These are phyloP conservation scores for Linyphia triangularis DNA, from an alignment of 2,888 invertebrate genomes.

Conservation along the genomic window DNA sequence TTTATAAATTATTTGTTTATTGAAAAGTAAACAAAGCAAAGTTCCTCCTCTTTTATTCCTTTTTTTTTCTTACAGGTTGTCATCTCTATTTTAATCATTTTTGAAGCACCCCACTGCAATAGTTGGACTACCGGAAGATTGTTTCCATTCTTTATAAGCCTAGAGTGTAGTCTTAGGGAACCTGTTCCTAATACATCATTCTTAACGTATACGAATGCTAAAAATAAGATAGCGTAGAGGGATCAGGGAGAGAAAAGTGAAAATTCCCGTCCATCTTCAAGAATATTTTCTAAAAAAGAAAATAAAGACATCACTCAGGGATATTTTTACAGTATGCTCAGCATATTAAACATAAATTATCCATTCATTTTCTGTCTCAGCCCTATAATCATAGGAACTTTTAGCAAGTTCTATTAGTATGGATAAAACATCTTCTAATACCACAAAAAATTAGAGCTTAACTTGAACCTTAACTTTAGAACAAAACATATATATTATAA, in stretches of 20 bases:
- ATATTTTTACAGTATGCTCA: constrained; percentile 2
- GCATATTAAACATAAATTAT: constrained; percentile 8
- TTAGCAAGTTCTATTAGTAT: too few relatives aligned
- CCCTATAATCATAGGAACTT: too few relatives aligned
- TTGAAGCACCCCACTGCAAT: background rate
- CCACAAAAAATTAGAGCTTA: too few relatives aligned
- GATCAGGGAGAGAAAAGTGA: background rate
- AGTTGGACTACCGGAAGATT: background rate
- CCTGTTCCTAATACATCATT: background rate
- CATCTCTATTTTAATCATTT: constrained; percentile 51
- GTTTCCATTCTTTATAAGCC: too few relatives aligned
- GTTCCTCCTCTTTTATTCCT: background rate
- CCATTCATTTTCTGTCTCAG: background rate
- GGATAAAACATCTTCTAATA: too few relatives aligned
- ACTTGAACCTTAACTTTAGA: too few relatives aligned
- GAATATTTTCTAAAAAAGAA: constrained; percentile 24
- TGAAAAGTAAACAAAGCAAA: constrained; percentile 17
- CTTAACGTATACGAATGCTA: constrained; percentile 16
- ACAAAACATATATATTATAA: too few relatives aligned
- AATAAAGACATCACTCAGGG: constrained; percentile 15
- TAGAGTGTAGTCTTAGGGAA: background rate
- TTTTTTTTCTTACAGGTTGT: constrained; percentile 3
- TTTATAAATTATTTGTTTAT: constrained; percentile 29
- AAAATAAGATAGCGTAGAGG: constrained; percentile 1
- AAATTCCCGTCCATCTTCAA: constrained; percentile 36